Conservation (phyloP, 2,797 vertebrate genomes). For the Atherinosoma microstoma region DNA sequence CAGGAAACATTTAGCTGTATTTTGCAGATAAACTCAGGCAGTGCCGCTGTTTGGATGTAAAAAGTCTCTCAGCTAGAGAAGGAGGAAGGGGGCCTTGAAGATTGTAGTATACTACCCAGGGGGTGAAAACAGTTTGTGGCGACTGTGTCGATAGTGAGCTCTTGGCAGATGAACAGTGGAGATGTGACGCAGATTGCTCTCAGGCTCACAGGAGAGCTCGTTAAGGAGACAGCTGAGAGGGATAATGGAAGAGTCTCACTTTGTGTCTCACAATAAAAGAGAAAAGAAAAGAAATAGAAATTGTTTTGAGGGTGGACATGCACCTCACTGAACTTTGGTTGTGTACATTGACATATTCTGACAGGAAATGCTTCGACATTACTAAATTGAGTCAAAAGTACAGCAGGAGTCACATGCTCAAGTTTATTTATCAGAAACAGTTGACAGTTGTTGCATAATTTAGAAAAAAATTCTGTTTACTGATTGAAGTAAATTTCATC, state of each 20-base stretch:
- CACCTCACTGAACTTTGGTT: conserved; percentile 10
- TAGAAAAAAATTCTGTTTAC: neutral
- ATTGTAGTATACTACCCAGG: conserved; percentile 10
- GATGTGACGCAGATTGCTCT: conserved; percentile 60
- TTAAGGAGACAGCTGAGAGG: conserved; percentile 69
- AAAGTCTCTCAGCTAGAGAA: conserved; percentile 27
- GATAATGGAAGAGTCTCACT: conserved; percentile 65
- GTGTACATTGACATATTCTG: neutral
- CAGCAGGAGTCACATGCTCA: conserved; percentile 13
- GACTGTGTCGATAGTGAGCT: conserved; percentile 39
- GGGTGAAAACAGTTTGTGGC: conserved; percentile 45
- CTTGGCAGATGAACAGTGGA: conserved; percentile 58
- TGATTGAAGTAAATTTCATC: neutral
- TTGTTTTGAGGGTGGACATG: conserved; percentile 29
- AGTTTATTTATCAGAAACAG: conserved; percentile 21
- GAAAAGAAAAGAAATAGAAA: conserved; percentile 19
- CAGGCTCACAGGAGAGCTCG: conserved; percentile 76
- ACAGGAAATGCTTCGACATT: conserved; percentile 11
- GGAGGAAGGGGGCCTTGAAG: conserved; percentile 25
- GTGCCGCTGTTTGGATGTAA: conserved; percentile 39
- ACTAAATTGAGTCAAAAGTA: conserved; percentile 22
- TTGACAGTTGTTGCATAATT: conserved; percentile 10
- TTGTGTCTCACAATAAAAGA: conserved; percentile 45
- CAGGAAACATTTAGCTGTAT: conserved; percentile 31
- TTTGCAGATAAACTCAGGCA: conserved; percentile 29